Conservation (phyloP, 2,797 vertebrate species). For the Sardinella longiceps region DNA sequence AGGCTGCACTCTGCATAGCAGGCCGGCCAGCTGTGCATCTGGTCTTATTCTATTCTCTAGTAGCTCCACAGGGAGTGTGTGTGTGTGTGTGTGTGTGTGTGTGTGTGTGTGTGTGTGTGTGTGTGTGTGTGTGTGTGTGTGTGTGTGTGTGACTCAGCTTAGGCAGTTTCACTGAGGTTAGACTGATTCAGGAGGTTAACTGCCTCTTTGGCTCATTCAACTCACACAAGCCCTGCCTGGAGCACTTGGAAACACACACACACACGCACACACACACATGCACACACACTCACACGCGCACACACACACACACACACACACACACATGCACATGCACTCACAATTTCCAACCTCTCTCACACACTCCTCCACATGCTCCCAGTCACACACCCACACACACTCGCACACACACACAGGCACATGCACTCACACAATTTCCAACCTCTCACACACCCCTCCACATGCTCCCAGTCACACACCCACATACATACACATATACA, state of each 20-base stretch:
- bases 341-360: neutral
- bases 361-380: neutral
- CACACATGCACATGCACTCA: neutral
- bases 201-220: constrained; percentile 11
- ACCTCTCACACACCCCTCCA: no score
- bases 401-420: neutral
- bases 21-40: no score
- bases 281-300: neutral
- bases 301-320: neutral
- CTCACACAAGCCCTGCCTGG: neutral
- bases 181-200: neutral
- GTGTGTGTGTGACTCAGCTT: neutral
- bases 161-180: neutral
- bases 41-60: neutral
- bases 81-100: no score
- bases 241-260: neutral
- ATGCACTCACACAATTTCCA: neutral
- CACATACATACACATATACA: constrained; percentile 8
- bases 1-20: neutral
- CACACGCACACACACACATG: neutral
- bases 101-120: no score
- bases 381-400: neutral
- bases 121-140: no score
- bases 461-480: neutral
- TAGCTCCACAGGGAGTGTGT: no score